Evolutionary conservation across 2,888 invertebrate genomes (phyloP).

Genomic region (Andrena minutula): DNA sequence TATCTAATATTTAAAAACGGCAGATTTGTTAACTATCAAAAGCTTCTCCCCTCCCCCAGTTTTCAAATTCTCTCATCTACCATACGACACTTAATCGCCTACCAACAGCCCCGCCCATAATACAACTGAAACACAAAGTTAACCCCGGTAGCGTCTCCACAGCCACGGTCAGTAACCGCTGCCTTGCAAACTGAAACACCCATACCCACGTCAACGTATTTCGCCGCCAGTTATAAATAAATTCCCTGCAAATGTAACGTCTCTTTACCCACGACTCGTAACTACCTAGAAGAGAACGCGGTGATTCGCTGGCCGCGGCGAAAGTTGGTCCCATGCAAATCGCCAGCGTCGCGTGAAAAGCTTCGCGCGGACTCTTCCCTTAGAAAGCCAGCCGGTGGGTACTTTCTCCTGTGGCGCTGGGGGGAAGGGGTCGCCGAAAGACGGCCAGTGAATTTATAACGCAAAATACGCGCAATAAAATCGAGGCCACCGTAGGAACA

Average conservation of each 20-base stretch:
- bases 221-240: constrained; percentile 6
- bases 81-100: no score
- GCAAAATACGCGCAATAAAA: constrained; percentile 84
- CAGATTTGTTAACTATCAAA: no score
- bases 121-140: background rate
- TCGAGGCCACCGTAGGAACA: constrained; percentile 64
- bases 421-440: constrained; percentile 57
- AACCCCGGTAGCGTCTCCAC: background rate
- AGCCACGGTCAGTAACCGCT: background rate
- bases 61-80: no score
- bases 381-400: constrained; percentile 27
- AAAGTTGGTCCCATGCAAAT: constrained; percentile 47
- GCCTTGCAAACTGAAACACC: background rate
- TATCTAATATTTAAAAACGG: no score
- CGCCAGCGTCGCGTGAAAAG: constrained; percentile 10
- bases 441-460: constrained; percentile 79
- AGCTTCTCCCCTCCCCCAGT: no score
- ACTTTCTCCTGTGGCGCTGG: constrained; percentile 12
- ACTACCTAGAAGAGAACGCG: background rate
- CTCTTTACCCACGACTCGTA: background rate
- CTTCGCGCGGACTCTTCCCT: constrained; percentile 39
- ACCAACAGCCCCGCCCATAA: no score
- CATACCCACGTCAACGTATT: constrained; percentile 19
- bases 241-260: constrained; percentile 2
- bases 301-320: constrained; percentile 22